Evolutionary conservation across 2,113 vertebrate genomes (phyloP).

Genomic region (Pleuronectes platessa): DNA sequence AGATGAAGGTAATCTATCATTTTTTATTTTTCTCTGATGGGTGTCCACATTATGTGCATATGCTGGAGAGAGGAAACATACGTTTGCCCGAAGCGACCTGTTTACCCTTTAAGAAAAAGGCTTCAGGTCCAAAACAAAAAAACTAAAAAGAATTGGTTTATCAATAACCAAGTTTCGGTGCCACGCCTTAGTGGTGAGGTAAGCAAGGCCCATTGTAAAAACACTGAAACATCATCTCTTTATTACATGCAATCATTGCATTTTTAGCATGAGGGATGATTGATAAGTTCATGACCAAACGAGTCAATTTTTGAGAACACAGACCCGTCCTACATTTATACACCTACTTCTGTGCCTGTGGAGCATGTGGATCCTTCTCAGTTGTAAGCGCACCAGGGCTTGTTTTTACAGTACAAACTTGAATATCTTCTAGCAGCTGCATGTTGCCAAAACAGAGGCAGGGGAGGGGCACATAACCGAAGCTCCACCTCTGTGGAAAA

Average conservation of each 20-base stretch:
- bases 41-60: too few species aligned
- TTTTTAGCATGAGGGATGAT: background rate
- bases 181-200: slow-evolving; percentile 15
- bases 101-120: too few species aligned
- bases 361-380: background rate
- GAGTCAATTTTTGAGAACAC: background rate
- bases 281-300: background rate
- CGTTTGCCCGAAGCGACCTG: too few species aligned
- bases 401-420: background rate
- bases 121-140: too few species aligned
- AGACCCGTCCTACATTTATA: background rate
- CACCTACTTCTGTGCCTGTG: background rate
- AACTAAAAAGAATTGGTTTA: too few species aligned
- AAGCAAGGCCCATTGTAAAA: background rate
- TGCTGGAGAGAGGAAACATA: too few species aligned
- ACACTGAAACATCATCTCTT: background rate
- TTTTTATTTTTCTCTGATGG: too few species aligned
- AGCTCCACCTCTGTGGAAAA: background rate
- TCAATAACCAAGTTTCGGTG: background rate
- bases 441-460: slow-evolving; percentile 2
- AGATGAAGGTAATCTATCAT: too few species aligned
- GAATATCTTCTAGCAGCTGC: background rate
- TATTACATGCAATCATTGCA: too few species aligned
- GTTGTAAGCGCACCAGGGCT: background rate
- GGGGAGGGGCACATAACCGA: background rate